These are phyloP conservation scores for Hexactinellida sp. DNA, from an alignment of 37 sponge, comb jelly and placozoan genomes.

Conservation along the genomic window DNA sequence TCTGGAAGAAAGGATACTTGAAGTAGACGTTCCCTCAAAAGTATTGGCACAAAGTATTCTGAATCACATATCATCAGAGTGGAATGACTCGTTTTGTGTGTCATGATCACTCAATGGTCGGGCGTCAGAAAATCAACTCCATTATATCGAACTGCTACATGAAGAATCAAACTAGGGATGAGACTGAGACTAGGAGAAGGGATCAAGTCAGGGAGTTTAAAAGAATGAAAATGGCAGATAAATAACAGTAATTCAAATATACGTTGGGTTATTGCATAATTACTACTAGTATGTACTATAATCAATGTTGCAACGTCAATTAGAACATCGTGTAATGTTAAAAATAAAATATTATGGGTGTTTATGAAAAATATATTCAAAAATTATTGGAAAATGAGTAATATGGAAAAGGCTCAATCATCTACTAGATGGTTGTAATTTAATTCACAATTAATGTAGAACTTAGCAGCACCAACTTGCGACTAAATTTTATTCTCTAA, in stretches of 20 bases:
- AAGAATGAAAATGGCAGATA: background rate
- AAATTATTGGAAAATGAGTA: too few relatives aligned
- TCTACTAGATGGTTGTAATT: too few relatives aligned
- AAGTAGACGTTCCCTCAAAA: background rate
- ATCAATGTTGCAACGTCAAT: background rate
- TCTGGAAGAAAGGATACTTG: background rate
- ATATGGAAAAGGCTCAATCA: too few relatives aligned
- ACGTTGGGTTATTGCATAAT: too few relatives aligned
- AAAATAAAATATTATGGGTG: background rate
- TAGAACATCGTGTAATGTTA: background rate
- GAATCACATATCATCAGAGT: background rate
- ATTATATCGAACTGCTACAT: background rate
- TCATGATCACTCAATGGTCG: background rate
- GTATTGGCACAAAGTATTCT: background rate
- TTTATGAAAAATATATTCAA: background rate
- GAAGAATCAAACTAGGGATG: background rate
- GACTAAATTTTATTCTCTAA: too few relatives aligned
- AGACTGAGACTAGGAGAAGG: constrained; percentile 6
- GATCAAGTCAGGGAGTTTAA: background rate
- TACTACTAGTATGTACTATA: background rate
- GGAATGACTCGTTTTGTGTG: background rate
- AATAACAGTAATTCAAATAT: too few relatives aligned
- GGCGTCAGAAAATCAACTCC: constrained; percentile 2
- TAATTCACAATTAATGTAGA: too few relatives aligned
- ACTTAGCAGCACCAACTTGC: too few relatives aligned